phyloP scores from a whole-genome alignment of 1,140 invertebrate species.

The Leptopilina clavipes region DNA sequence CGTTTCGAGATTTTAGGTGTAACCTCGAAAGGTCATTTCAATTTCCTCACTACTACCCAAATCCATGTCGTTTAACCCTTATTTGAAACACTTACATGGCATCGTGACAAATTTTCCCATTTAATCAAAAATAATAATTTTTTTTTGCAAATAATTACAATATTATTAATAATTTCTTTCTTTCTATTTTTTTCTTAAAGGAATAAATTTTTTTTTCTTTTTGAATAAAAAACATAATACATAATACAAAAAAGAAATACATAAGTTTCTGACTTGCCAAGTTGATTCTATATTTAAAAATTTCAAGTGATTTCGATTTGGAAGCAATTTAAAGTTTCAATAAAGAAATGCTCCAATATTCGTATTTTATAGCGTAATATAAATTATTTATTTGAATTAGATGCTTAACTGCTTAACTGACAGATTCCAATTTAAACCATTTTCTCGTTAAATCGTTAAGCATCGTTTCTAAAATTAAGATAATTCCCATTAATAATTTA shows the following conservation, averaged over 20 bases:
- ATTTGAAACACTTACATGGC: slow-evolving; percentile 12
- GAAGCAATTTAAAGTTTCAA: neutral
- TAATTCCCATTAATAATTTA: slow-evolving; percentile 6
- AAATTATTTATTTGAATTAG: slow-evolving; percentile 12
- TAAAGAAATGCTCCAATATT: neutral
- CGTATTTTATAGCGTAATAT: neutral
- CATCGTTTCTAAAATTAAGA: neutral
- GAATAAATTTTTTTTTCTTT: too few relatives aligned
- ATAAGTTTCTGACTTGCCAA: too few relatives aligned
- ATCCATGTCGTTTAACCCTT: slow-evolving; percentile 56
- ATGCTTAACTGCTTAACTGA: slow-evolving; percentile 4
- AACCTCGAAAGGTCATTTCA: slow-evolving; percentile 61
- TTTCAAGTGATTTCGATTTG: slow-evolving; percentile 5
- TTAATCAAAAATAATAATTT: neutral
- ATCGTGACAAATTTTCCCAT: neutral
- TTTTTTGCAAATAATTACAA: neutral
- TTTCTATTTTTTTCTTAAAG: neutral
- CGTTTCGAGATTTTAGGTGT: slow-evolving; percentile 55
- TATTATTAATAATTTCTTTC: neutral
- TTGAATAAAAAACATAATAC: too few relatives aligned
- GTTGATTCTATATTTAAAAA: neutral
- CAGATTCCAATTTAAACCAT: slow-evolving; percentile 8
- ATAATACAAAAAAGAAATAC: too few relatives aligned
- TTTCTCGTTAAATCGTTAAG: slow-evolving; percentile 2
- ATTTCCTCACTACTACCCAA: slow-evolving; percentile 57